Evolutionary conservation across 2,888 invertebrate species (phyloP).

Genomic region (Halocaridina rubra): DNA sequence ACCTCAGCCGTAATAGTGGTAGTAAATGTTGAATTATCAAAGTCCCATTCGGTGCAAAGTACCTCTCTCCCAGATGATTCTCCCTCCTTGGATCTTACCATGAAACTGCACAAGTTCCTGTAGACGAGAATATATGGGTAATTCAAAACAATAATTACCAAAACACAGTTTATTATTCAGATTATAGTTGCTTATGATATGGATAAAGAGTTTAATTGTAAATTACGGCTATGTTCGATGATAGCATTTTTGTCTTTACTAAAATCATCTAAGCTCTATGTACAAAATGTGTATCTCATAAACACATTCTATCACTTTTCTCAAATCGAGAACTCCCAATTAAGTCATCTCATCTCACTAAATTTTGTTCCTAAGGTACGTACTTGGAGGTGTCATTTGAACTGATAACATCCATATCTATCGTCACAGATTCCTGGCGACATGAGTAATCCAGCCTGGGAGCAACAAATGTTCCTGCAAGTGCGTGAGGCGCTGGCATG

Average conservation of each 20-base stretch:
- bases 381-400: too few species aligned
- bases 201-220: too few species aligned
- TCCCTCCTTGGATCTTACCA: not conserved
- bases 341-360: too few species aligned
- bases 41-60: slow-evolving; percentile 23
- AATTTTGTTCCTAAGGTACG: too few species aligned
- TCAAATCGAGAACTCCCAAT: too few species aligned
- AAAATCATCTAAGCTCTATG: too few species aligned
- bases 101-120: slow-evolving; percentile 25
- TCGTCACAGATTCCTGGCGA: not conserved
- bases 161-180: not conserved
- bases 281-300: too few species aligned
- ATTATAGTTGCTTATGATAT: too few species aligned
- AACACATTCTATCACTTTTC: too few species aligned
- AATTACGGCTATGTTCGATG: too few species aligned
- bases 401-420: not conserved
- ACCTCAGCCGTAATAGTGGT: slow-evolving; percentile 36
- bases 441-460: not conserved
- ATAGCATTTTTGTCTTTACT: too few species aligned
- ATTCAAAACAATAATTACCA: not conserved
- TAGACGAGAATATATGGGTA: not conserved
- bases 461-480: not conserved
- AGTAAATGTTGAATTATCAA: slow-evolving; percentile 32
- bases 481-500: not conserved
- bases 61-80: not conserved